These are phyloP conservation scores for Balearica regulorum DNA, from an alignment of 2,797 vertebrate species.

Conservation along the genomic window DNA sequence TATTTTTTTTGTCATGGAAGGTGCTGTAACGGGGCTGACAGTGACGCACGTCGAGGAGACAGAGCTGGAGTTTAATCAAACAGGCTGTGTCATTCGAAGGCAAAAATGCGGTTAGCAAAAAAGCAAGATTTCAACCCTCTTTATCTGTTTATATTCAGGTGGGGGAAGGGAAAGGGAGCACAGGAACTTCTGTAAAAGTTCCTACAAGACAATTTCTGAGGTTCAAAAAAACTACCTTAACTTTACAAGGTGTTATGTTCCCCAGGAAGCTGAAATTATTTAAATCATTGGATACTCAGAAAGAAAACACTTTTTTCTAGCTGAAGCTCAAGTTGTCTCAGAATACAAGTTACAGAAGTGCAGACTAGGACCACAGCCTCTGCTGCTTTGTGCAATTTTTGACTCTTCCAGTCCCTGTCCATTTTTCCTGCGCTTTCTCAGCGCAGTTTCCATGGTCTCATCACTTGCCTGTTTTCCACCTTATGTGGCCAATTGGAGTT, in stretches of 20 bases:
- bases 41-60: neutral
- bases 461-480: neutral
- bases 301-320: neutral
- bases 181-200: neutral
- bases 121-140: neutral
- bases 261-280: neutral
- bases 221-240: neutral
- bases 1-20: neutral
- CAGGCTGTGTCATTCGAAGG: neutral
- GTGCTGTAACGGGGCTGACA: no score
- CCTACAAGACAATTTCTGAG: neutral
- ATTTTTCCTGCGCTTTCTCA: neutral
- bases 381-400: neutral
- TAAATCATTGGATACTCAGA: neutral
- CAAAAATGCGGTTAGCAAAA: neutral
- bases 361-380: neutral
- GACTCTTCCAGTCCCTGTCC: neutral
- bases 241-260: neutral
- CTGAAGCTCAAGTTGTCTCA: neutral
- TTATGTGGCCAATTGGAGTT: neutral
- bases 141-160: no score
- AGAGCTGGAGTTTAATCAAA: neutral
- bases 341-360: neutral
- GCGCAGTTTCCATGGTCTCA: neutral
- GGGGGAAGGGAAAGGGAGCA: neutral